Evolutionary conservation across 2,888 invertebrate species (phyloP).

Genomic region (Epinotia brunnichana): DNA sequence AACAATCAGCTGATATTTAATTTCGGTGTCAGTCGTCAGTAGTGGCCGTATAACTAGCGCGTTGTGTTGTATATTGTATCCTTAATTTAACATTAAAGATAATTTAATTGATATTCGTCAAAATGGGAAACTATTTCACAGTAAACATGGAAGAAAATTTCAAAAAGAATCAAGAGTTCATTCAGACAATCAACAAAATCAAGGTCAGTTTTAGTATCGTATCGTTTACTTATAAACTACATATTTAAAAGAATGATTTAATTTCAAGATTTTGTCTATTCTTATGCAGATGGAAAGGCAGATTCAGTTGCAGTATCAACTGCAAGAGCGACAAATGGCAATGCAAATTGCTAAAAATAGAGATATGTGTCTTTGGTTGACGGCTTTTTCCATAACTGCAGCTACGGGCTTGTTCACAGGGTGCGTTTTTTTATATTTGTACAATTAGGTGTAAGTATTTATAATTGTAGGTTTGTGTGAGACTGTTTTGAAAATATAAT

Average conservation of each 20-base stretch:
- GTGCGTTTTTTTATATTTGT: constrained; percentile 59
- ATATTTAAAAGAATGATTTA: neutral
- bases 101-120: constrained; percentile 39
- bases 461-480: neutral
- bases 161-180: constrained; percentile 87
- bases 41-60: constrained; percentile 18
- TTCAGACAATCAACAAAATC: constrained; percentile 86
- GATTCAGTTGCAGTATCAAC: constrained; percentile 91
- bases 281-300: constrained; percentile 88
- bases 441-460: neutral
- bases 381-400: constrained; percentile 86
- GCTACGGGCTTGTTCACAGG: constrained; percentile 80
- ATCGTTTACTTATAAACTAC: constrained; percentile 7
- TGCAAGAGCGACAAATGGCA: constrained; percentile 89
- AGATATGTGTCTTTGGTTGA: constrained; percentile 89
- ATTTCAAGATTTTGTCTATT: constrained; percentile 39
- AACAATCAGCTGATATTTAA: constrained; percentile 45
- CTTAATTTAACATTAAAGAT: constrained; percentile 24
- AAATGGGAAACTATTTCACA: constrained; percentile 85
- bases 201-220: constrained; percentile 73
- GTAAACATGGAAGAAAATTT: constrained; percentile 87
- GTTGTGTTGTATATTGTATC: constrained; percentile 47
- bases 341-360: constrained; percentile 87
- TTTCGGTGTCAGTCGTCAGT: constrained; percentile 7
- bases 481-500: neutral